A percentile compares a stretch with the other conserved stretches of the same genome.
Evolutionary conservation across 2,797 vertebrate species (phyloP).

Genomic region (Balearica regulorum): DNA sequence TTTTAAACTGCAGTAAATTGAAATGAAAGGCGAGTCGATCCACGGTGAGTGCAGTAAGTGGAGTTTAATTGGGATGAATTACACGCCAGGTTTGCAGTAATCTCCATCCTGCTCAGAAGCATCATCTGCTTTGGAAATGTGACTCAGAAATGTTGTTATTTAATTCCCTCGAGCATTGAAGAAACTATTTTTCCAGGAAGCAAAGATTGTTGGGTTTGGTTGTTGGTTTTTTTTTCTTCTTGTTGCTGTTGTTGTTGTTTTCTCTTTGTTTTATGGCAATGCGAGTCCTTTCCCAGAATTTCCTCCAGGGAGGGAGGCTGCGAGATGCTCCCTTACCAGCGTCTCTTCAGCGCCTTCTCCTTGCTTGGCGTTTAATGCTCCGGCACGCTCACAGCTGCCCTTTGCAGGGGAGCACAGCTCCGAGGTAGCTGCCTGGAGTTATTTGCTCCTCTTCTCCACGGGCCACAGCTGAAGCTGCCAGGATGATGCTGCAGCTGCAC

Average conservation of each 20-base stretch:
- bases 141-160: conserved; percentile 65
- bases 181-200: conserved; percentile 68
- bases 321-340: neutral
- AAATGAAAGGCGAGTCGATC: neutral
- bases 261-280: conserved; percentile 11
- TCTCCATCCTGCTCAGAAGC: conserved; percentile 37
- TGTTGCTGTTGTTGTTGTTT: neutral
- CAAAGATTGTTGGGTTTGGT: conserved; percentile 11
- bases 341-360: neutral
- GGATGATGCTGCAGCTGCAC: neutral
- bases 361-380: fast-evolving
- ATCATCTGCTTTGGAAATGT: conserved; percentile 59
- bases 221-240: neutral
- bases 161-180: conserved; percentile 40
- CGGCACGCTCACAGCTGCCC: neutral
- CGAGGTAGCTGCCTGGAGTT: neutral
- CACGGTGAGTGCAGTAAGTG: neutral
- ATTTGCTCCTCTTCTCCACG: neutral
- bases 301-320: neutral
- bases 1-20: neutral
- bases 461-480: neutral
- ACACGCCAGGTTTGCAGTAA: conserved; percentile 39
- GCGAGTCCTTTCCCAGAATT: conserved; percentile 16
- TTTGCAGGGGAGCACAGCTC: neutral
- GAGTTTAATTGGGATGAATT: conserved; percentile 52